Conservation (phyloP, 2,113 vertebrate species). For the Amblyornis subalaris region DNA sequence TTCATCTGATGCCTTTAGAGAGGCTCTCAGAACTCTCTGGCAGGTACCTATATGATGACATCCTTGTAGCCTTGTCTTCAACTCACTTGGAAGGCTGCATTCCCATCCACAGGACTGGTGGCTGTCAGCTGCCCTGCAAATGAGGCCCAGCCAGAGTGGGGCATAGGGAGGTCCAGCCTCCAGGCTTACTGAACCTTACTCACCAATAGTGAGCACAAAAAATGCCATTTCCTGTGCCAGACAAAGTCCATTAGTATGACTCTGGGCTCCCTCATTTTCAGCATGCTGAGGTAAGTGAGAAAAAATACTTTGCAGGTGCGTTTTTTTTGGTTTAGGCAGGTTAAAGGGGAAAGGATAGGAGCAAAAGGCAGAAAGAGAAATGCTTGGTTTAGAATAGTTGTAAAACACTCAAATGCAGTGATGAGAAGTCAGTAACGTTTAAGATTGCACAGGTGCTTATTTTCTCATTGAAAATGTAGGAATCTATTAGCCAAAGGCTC, state of each 20-base stretch:
- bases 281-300: not conserved
- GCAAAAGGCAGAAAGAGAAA: not conserved
- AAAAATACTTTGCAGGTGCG: not conserved
- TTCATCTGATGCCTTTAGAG: not conserved
- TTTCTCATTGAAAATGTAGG: not conserved
- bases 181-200: not conserved
- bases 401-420: not conserved
- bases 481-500: not conserved
- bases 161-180: not conserved
- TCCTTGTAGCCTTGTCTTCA: not conserved
- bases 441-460: not conserved
- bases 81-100: not conserved
- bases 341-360: not conserved
- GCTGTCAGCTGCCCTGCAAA: not conserved
- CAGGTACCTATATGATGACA: not conserved
- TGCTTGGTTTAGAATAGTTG: not conserved
- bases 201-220: not conserved
- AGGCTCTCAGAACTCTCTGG: not conserved
- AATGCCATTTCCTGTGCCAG: not conserved
- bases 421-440: not conserved
- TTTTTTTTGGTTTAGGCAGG: not conserved
- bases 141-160: not conserved
- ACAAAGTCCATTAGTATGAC: not conserved
- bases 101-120: not conserved
- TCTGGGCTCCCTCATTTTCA: not conserved